These are phyloP conservation scores for Drosophila dunni DNA, from an alignment of 1,140 invertebrate genomes.

Conservation along the genomic window DNA sequence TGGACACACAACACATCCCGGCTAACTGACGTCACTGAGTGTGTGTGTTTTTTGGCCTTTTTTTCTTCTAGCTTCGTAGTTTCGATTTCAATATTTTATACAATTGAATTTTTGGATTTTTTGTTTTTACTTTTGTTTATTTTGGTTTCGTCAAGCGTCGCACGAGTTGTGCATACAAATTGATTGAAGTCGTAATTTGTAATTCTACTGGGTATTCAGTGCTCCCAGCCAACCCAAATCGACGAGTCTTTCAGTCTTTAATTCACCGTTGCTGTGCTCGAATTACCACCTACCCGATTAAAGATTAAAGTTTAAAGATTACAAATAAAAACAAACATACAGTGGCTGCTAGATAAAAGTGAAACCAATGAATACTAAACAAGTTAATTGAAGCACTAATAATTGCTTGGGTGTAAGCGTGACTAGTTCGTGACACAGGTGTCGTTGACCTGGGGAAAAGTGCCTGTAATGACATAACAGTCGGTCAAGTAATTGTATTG, in stretches of 20 bases:
- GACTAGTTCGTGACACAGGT: constrained; percentile 1
- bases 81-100: constrained; percentile 53
- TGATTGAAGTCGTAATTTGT: constrained; percentile 44
- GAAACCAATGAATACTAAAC: constrained; percentile 34
- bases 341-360: constrained; percentile 23
- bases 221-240: neutral
- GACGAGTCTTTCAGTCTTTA: constrained; percentile 46
- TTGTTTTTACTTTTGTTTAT: neutral
- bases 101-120: too few species aligned
- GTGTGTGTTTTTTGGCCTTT: neutral
- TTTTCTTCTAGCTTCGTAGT: neutral
- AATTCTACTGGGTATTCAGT: constrained; percentile 38
- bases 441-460: constrained; percentile 34
- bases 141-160: constrained; percentile 45
- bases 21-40: constrained; percentile 19
- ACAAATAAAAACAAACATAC: neutral
- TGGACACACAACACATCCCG: neutral
- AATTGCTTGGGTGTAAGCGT: constrained; percentile 45
- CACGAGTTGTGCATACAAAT: constrained; percentile 66
- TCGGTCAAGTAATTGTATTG: neutral
- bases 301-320: constrained; percentile 3
- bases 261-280: constrained; percentile 41
- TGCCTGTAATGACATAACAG: constrained; percentile 12
- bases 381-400: neutral
- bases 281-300: neutral